A percentile compares a stretch with the other conserved stretches of the same genome.
Evolutionary conservation across 2,888 invertebrate species (phyloP).

Genomic region (Drosophila paramelanica): DNA sequence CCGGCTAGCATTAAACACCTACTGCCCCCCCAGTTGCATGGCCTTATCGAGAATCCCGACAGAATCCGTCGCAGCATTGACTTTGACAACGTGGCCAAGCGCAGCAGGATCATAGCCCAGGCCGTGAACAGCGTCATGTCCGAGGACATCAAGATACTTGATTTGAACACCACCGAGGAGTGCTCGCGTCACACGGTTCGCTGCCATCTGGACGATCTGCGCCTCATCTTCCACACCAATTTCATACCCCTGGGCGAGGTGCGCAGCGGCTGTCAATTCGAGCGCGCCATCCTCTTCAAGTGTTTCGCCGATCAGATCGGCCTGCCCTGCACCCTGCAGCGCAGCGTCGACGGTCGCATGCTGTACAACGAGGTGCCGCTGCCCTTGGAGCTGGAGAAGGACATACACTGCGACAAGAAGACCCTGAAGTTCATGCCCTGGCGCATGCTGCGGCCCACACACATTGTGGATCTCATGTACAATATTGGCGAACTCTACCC

Average conservation of each 20-base stretch:
- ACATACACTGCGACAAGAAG: slow-evolving; percentile 76
- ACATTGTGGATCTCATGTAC: slow-evolving; percentile 87
- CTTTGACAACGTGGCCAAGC: slow-evolving; percentile 78
- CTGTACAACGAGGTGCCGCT: slow-evolving; percentile 89
- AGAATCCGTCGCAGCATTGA: slow-evolving; percentile 71
- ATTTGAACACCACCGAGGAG: slow-evolving; percentile 85
- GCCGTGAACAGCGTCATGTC: slow-evolving; percentile 84
- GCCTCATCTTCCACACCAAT: slow-evolving; percentile 84
- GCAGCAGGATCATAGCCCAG: slow-evolving; percentile 85
- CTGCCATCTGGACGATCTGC: slow-evolving; percentile 86
- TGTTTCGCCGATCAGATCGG: slow-evolving; percentile 88
- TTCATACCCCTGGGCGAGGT: slow-evolving; percentile 87
- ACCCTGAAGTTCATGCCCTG: slow-evolving; percentile 85
- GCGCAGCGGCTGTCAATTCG: slow-evolving; percentile 87
- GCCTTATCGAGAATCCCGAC: slow-evolving; percentile 68
- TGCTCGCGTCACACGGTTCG: slow-evolving; percentile 84
- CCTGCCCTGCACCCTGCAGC: slow-evolving; percentile 87
- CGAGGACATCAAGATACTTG: slow-evolving; percentile 65
- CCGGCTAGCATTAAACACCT: background rate
- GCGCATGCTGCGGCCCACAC: slow-evolving; percentile 87
- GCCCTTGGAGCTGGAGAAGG: slow-evolving; percentile 82
- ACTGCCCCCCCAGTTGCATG: slow-evolving; percentile 42
- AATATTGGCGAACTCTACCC: slow-evolving; percentile 82
- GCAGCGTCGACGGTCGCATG: slow-evolving; percentile 86
- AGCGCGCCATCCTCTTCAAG: slow-evolving; percentile 89